Evolutionary conservation across 2,113 vertebrate species (phyloP).

Genomic region (Nycticryphes semicollaris): DNA sequence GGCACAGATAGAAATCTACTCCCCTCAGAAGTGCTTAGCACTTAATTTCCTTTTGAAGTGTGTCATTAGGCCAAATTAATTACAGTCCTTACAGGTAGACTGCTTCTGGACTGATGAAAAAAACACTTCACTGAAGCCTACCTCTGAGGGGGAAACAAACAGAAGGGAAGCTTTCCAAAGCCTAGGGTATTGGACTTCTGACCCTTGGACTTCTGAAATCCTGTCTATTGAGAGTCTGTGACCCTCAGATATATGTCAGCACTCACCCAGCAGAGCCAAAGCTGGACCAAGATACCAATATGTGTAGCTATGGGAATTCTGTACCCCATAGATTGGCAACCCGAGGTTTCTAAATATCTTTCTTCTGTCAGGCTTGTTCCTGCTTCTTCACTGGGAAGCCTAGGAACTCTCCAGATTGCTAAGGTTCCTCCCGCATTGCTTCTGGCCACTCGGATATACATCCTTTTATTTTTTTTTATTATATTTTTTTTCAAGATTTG

Average conservation of each 20-base stretch:
- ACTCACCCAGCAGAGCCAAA: background rate
- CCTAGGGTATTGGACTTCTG: background rate
- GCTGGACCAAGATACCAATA: background rate
- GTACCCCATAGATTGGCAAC: fast-evolving
- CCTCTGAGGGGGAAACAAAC: background rate
- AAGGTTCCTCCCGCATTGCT: background rate
- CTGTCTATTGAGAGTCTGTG: background rate
- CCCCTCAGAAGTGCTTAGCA: background rate
- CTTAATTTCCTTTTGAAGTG: background rate
- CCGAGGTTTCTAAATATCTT: background rate
- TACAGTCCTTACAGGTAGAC: background rate
- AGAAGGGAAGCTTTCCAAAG: background rate
- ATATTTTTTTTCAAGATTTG: background rate
- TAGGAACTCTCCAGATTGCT: background rate
- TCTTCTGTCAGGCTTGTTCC: background rate
- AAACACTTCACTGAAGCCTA: background rate
- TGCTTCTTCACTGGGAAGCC: background rate
- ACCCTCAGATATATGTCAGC: background rate
- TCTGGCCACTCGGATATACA: background rate
- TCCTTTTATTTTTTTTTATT: too few species aligned
- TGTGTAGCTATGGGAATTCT: background rate
- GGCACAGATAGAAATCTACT: background rate
- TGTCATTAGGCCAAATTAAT: background rate
- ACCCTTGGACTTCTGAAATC: background rate
- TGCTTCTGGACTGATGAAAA: background rate